Base-by-base conservation (phyloP, 2,113 vertebrate species). In the Elanoides forficatus region DNA sequence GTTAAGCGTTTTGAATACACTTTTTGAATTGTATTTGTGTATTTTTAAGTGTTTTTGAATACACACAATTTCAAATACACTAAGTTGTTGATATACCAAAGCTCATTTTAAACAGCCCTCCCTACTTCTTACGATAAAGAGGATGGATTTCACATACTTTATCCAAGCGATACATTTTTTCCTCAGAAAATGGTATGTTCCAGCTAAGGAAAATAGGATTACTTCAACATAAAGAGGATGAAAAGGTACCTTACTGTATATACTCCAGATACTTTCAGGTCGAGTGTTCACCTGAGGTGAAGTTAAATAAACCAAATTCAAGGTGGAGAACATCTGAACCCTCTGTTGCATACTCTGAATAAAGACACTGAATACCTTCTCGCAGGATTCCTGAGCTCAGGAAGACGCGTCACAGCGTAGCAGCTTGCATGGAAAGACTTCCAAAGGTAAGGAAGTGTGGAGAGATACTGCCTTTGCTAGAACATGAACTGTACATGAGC, bases 101-200 rank as follows among this genome's bases (percentile, higher is more conserved):
- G 42, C 0, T 1, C 5, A 12, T 12, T 60, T 71, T 30, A 9
- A 58, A 71, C 85, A 32, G 4, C 19, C 40, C 6, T 21, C 15
- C 7, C 13, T 16, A 11, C 7, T 67, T 60, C 21, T 79, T 30
- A 50, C 0, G 4, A 62, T 9, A 67, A 58, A 78, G 2, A 1
- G 3, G 1, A 1, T 8, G 6, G 7, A 75, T 73, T 66, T 58
- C 59, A 81, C 13, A 14, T 29, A 42, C 7, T 84, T 88, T 38
- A 72, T 18, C 13, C 15, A 73, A 10, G 4, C 5, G 13, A 52
- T 26, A 38, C 1, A 1, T 40, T 32, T 6, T 50, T 15, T 22
- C 6, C 34, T 43, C 25, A 23, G 5, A 5, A 62, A 85, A 40
- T 1, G 0, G 5, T 10, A 50, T 1, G 3, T 18, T 66, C 9